These are phyloP conservation scores for Catostylus mosaicus DNA, from an alignment of 30 jellyfish, hydroid and myxozoan species.

Conservation along the genomic window DNA sequence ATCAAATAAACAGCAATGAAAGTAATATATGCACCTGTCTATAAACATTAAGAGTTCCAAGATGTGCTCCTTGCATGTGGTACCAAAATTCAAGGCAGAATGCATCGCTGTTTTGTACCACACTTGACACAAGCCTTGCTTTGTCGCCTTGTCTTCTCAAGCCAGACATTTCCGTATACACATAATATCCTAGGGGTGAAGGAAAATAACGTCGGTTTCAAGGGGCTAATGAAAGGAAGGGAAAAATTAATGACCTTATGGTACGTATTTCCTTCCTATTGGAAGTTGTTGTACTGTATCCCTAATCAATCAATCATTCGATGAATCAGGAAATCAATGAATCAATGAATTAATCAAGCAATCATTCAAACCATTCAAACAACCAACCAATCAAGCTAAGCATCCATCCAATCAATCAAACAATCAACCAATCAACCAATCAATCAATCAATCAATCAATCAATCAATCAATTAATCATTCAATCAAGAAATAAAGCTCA, in stretches of 20 bases:
- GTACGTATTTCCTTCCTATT: too few species aligned
- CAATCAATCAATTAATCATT: too few species aligned
- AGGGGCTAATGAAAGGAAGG: too few species aligned
- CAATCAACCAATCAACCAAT: too few species aligned
- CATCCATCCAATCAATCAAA: background rate
- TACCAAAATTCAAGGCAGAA: slow-evolving; percentile 92
- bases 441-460: too few species aligned
- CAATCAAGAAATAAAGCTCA: slow-evolving; percentile 9
- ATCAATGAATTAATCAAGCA: too few species aligned
- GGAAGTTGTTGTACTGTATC: too few species aligned
- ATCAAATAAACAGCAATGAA: background rate
- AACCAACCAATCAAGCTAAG: background rate
- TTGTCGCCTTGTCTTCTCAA: slow-evolving; percentile 76
- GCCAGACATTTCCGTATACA: slow-evolving; percentile 89
- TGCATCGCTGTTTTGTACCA: slow-evolving; percentile 51
- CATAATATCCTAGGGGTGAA: slow-evolving; percentile 64
- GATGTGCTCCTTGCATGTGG: slow-evolving; percentile 88
- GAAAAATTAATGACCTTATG: too few species aligned
- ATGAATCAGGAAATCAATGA: too few species aligned
- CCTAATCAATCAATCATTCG: too few species aligned
- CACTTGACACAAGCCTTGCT: slow-evolving; percentile 83
- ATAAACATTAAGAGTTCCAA: slow-evolving; percentile 85
- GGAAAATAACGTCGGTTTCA: too few species aligned
- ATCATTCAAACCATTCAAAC: background rate
- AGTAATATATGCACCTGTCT: slow-evolving; percentile 55